Evolutionary conservation across 2,797 vertebrate genomes (phyloP).

Genomic region (Phoeniculus purpureus): DNA sequence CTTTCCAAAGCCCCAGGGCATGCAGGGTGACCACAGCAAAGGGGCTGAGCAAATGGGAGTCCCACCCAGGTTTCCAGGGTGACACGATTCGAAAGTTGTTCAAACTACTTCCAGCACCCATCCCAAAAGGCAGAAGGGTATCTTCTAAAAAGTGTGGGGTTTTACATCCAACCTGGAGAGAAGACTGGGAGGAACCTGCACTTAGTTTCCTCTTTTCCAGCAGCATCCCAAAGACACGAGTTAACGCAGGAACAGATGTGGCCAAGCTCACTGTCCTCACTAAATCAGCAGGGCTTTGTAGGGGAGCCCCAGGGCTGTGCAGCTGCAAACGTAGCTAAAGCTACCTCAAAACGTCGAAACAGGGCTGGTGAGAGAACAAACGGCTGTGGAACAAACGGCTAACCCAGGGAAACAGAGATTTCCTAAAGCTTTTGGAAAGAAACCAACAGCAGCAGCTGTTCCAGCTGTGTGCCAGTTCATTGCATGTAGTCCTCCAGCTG

Average conservation of each 20-base stretch:
- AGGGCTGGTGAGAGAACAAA: not conserved
- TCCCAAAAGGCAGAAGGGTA: not conserved
- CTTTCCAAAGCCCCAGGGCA: not conserved
- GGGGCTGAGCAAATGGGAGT: not conserved
- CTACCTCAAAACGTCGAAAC: not conserved
- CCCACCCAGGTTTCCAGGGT: not conserved
- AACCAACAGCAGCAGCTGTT: not conserved
- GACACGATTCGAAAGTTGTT: not conserved
- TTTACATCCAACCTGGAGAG: not conserved
- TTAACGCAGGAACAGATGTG: slow-evolving; percentile 1
- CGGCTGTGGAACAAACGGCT: not conserved
- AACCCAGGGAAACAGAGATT: not conserved
- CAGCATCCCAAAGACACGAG: not conserved
- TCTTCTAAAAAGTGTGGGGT: not conserved
- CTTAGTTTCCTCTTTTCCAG: not conserved
- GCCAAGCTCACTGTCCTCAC: not conserved
- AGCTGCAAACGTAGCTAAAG: not conserved
- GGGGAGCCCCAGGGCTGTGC: not conserved
- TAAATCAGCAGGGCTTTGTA: not conserved
- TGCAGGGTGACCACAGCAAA: rapidly evolving
- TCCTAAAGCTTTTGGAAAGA: not conserved
- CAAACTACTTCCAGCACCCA: not conserved
- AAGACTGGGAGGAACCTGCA: not conserved
- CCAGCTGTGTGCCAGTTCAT: not conserved
- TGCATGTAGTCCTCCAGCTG: not conserved